Conservation (phyloP, 2,113 vertebrate genomes). For the Brienomyrus brachyistius region DNA sequence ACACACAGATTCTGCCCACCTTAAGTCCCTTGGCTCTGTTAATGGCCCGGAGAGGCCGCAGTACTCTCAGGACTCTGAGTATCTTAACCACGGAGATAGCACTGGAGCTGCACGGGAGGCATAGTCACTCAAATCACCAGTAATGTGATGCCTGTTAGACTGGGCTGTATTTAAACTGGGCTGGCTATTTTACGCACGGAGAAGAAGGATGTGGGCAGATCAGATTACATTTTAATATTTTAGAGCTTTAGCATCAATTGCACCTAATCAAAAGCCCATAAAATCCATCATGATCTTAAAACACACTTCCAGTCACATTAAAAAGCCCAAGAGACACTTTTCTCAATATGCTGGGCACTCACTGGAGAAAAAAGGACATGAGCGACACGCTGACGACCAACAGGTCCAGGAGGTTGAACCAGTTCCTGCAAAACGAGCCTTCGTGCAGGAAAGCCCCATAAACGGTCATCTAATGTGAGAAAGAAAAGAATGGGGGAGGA, state of each 20-base stretch:
- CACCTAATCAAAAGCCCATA: background rate
- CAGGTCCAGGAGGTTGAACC: constrained; percentile 86
- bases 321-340: background rate
- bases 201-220: background rate
- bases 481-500: background rate
- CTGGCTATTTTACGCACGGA: background rate
- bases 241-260: background rate
- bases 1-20: constrained; percentile 48
- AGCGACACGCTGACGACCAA: constrained; percentile 88
- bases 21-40: constrained; percentile 91
- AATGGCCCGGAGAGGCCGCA: constrained; percentile 83
- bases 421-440: constrained; percentile 89
- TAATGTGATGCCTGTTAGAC: background rate
- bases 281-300: background rate
- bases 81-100: constrained; percentile 93
- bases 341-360: constrained; percentile 39
- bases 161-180: background rate
- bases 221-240: background rate
- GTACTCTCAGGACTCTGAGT: constrained; percentile 77
- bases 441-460: constrained; percentile 83
- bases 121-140: background rate
- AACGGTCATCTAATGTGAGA: constrained; percentile 70
- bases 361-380: constrained; percentile 87
- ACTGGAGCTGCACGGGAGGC: constrained; percentile 66
- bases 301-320: background rate